phyloP scores from a whole-genome alignment of 1,140 invertebrate species.

The Probaryconus sp. region DNA sequence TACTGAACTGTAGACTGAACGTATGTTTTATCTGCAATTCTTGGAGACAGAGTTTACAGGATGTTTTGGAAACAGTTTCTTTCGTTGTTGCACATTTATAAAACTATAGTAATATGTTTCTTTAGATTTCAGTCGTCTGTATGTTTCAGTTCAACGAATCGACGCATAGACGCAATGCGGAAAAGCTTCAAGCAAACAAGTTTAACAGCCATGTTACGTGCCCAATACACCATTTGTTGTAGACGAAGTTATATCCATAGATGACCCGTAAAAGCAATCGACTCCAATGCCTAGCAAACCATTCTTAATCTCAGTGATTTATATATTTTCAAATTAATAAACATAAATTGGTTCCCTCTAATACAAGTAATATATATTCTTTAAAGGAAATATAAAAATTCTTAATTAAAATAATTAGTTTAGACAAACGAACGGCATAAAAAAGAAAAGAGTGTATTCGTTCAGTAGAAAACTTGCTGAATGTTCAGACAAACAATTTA shows the following conservation, averaged over 20 bases:
- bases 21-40: too few relatives aligned
- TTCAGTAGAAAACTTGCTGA: too few relatives aligned
- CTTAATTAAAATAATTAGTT: too few relatives aligned
- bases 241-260: constrained; percentile 51
- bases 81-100: constrained; percentile 13
- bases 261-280: constrained; percentile 46
- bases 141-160: constrained; percentile 32
- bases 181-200: constrained; percentile 49
- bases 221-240: constrained; percentile 55
- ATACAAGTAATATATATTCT: too few relatives aligned
- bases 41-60: too few relatives aligned
- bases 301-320: constrained; percentile 53
- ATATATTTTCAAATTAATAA: too few relatives aligned
- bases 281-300: constrained; percentile 45
- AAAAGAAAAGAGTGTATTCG: too few relatives aligned
- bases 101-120: constrained; percentile 24
- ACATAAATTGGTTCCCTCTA: too few relatives aligned
- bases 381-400: too few relatives aligned
- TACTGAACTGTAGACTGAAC: too few relatives aligned
- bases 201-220: constrained; percentile 53
- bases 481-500: constrained; percentile 6
- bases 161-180: constrained; percentile 49
- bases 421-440: too few relatives aligned
- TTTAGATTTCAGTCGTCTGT: constrained; percentile 13
- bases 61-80: not conserved